These are phyloP conservation scores for Brachirus orientalis DNA, from an alignment of 2,113 vertebrate genomes.

Conservation along the genomic window DNA sequence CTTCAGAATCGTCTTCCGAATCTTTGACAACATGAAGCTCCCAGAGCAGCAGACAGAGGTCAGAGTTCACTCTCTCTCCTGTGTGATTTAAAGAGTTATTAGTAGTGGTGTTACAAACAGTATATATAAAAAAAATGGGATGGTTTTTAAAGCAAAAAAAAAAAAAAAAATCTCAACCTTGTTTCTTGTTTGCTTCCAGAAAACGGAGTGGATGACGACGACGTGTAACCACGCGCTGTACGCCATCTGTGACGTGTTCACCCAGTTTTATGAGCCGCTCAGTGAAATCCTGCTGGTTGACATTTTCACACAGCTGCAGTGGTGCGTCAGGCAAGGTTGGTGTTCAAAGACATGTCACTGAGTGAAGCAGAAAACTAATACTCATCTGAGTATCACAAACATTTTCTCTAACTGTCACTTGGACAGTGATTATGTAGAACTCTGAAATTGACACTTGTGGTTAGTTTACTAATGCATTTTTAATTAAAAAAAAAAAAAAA, in stretches of 20 bases:
- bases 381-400: no score
- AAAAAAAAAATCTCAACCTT: neutral
- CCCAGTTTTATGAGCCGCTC: slow-evolving; percentile 95
- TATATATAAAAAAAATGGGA: no score
- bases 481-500: no score
- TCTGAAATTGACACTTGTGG: no score
- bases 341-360: neutral
- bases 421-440: no score
- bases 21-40: slow-evolving; percentile 99
- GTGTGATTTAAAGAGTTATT: neutral
- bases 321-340: slow-evolving; percentile 98
- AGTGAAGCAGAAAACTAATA: no score
- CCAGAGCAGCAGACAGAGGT: slow-evolving; percentile 98
- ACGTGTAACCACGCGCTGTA: slow-evolving; percentile 98
- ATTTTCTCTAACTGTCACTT: no score
- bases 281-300: slow-evolving; percentile 92
- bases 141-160: no score
- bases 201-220: slow-evolving; percentile 99
- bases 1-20: slow-evolving; percentile 96
- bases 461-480: no score
- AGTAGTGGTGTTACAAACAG: no score
- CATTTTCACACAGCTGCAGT: slow-evolving; percentile 94
- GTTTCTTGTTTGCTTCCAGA: slow-evolving; percentile 76
- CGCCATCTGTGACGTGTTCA: slow-evolving; percentile 97
- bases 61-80: slow-evolving; percentile 25